Percentiles rank a stretch among this genome's conserved stretches.
Evolutionary conservation across 2,797 vertebrate genomes (phyloP).

Genomic region (Molossus alvarezi): DNA sequence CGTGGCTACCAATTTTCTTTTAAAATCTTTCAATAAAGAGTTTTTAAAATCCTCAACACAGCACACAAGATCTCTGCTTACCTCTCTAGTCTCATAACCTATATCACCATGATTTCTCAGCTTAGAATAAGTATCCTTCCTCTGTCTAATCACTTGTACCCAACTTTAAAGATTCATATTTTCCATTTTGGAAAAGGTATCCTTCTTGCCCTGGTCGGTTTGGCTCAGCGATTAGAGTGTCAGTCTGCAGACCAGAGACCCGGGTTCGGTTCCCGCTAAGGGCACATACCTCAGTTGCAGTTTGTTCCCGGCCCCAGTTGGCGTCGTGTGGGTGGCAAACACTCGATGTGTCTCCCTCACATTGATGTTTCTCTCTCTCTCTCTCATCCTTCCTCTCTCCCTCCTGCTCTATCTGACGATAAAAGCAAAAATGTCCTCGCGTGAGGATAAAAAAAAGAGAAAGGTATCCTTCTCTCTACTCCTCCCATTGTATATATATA

Average conservation of each 20-base stretch:
- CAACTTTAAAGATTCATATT: constrained; percentile 19
- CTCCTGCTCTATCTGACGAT: too few relatives aligned
- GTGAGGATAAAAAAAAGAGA: neutral
- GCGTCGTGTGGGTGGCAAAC: too few relatives aligned
- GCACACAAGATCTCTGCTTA: neutral
- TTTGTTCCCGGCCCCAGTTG: too few relatives aligned
- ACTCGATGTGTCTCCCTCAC: too few relatives aligned
- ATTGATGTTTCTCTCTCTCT: too few relatives aligned
- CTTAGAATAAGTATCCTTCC: constrained; percentile 7
- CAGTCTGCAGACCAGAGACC: too few relatives aligned
- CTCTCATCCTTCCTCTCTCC: too few relatives aligned
- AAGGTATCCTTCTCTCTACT: neutral
- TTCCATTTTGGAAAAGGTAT: neutral
- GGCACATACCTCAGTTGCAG: too few relatives aligned
- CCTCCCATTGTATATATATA: neutral
- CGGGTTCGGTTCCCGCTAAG: too few relatives aligned
- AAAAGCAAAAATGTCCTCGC: too few relatives aligned
- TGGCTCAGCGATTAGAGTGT: too few relatives aligned
- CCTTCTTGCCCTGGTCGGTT: neutral
- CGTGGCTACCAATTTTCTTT: neutral
- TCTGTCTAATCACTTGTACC: neutral
- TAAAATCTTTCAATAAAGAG: constrained; percentile 45
- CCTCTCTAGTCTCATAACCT: neutral
- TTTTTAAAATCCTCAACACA: neutral
- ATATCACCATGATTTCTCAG: constrained; percentile 25